Conservation (phyloP, 2,797 vertebrate genomes). For the Falco concolor region DNA sequence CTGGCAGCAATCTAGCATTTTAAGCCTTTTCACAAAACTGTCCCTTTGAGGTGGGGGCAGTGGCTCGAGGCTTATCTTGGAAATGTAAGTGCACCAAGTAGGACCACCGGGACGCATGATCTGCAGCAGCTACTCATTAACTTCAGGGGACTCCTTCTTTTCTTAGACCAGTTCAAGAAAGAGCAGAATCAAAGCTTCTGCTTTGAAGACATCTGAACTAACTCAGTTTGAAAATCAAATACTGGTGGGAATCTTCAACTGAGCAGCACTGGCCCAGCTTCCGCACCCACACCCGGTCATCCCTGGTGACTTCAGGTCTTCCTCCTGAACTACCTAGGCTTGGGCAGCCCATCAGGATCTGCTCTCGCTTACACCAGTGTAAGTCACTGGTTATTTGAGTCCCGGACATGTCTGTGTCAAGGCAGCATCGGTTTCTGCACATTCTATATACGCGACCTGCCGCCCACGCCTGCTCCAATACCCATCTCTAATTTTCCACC, state of each 20-base stretch:
- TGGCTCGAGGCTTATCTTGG: neutral
- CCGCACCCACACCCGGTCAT: neutral
- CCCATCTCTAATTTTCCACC: constrained; percentile 49
- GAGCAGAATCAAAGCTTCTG: neutral
- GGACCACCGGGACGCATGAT: neutral
- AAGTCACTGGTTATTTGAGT: neutral
- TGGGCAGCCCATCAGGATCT: neutral
- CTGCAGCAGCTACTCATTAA: neutral
- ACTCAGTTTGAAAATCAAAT: neutral
- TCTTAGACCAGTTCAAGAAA: neutral
- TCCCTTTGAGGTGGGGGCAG: neutral
- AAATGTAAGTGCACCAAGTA: neutral
- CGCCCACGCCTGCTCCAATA: neutral
- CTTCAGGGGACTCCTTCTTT: neutral
- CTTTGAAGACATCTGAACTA: neutral
- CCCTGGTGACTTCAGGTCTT: neutral
- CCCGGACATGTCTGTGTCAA: neutral
- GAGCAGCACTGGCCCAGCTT: neutral
- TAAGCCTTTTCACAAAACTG: neutral
- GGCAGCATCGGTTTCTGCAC: neutral
- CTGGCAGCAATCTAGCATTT: neutral
- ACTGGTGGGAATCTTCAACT: neutral
- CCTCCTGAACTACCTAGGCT: neutral
- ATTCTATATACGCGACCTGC: neutral
- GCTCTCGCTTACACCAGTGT: neutral